These are phyloP conservation scores for Isichthys henryi DNA, from an alignment of 2,113 vertebrate species.

Conservation along the genomic window DNA sequence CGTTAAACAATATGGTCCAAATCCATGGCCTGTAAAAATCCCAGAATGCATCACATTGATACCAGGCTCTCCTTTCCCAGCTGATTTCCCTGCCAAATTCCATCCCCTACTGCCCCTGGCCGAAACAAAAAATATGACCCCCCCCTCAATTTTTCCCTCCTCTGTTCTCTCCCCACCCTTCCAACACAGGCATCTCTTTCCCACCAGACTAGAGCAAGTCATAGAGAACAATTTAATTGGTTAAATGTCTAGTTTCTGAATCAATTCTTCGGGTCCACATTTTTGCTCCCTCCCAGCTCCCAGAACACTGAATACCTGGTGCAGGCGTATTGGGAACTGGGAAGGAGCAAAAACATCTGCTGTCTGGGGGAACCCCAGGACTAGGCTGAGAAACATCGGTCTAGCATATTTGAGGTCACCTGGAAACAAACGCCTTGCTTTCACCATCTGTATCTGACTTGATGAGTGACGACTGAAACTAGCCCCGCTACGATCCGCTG, in stretches of 20 bases:
- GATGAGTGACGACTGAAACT: neutral
- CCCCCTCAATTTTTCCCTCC: neutral
- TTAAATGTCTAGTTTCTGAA: neutral
- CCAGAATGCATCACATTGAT: neutral
- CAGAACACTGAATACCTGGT: no score
- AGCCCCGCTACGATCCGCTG: neutral
- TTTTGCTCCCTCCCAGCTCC: neutral
- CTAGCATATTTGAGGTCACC: neutral
- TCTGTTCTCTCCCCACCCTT: neutral
- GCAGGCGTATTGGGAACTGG: no score
- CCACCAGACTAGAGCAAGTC: neutral
- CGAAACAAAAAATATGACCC: neutral
- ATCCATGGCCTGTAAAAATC: neutral
- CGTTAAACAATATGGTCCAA: neutral
- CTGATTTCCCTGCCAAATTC: neutral
- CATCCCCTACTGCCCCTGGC: neutral
- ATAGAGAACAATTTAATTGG: neutral
- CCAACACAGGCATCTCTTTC: neutral
- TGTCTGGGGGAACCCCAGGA: neutral
- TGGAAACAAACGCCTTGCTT: neutral
- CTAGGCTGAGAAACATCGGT: neutral
- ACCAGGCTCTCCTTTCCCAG: neutral
- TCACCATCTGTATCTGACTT: neutral
- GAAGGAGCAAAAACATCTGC: neutral
- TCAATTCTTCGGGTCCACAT: neutral